phyloP scores from a whole-genome alignment of 2,113 vertebrate species.

The Jaculus jaculus region DNA sequence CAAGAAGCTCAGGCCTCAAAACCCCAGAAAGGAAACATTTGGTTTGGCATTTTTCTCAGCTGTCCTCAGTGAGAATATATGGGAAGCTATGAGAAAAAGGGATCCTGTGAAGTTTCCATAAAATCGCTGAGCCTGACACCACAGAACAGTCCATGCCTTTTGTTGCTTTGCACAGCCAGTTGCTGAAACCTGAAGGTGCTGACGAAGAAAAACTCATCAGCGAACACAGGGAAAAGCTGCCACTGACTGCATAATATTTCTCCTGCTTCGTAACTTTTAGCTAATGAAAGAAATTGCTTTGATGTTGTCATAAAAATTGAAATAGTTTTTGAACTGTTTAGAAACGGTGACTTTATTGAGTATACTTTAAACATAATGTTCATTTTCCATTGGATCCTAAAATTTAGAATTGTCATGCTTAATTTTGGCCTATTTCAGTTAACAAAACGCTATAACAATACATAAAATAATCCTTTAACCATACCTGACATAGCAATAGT shows the following conservation, averaged over 20 bases:
- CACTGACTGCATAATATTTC: constrained; percentile 70
- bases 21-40: constrained; percentile 85
- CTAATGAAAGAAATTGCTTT: constrained; percentile 65
- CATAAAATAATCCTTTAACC: not conserved
- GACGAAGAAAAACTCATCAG: constrained; percentile 73
- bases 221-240: constrained; percentile 71
- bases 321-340: constrained; percentile 71
- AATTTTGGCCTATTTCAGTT: constrained; percentile 66
- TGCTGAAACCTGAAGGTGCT: constrained; percentile 65
- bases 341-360: constrained; percentile 69
- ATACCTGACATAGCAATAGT: constrained; percentile 13
- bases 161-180: constrained; percentile 62
- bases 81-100: constrained; percentile 74
- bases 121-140: constrained; percentile 69
- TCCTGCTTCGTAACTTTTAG: constrained; percentile 47
- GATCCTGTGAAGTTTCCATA: constrained; percentile 78
- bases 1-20: constrained; percentile 77
- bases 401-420: constrained; percentile 12
- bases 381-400: constrained; percentile 53
- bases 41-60: constrained; percentile 81
- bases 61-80: constrained; percentile 69
- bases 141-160: constrained; percentile 84
- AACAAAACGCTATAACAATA: not conserved
- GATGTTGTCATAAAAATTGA: constrained; percentile 74
- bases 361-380: constrained; percentile 24